phyloP scores from a whole-genome alignment of 2,888 invertebrate species.

The Lochmaea capreae region DNA sequence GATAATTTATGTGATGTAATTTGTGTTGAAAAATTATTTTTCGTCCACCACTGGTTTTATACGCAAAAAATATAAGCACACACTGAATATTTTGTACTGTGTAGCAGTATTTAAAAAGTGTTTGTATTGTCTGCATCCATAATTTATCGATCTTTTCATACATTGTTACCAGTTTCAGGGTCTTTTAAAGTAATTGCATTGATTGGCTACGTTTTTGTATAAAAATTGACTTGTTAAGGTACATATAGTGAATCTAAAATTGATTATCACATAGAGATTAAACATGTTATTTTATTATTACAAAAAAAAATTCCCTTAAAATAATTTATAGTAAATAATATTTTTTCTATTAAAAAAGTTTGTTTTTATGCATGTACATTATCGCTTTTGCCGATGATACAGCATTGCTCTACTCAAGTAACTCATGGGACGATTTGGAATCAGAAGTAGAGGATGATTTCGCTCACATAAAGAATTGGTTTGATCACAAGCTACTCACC shows the following conservation, averaged over 20 bases:
- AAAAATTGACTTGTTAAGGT: background rate
- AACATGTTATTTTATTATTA: background rate
- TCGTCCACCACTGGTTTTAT: background rate
- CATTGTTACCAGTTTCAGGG: background rate
- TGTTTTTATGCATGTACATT: no score
- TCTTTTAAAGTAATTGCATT: constrained; percentile 1
- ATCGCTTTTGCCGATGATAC: no score
- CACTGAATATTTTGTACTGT: background rate
- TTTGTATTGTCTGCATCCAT: constrained; percentile 20
- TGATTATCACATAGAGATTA: background rate
- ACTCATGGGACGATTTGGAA: no score
- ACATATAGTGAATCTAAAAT: background rate
- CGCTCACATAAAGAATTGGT: no score
- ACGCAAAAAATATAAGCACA: background rate
- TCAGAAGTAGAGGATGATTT: no score
- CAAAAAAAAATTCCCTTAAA: background rate
- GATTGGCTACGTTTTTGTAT: background rate
- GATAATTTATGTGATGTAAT: no score
- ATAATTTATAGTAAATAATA: no score
- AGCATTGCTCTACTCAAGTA: no score
- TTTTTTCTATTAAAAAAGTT: no score
- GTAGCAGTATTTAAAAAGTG: constrained; percentile 11
- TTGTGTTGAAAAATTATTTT: background rate
- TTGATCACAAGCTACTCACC: no score
- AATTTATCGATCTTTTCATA: constrained; percentile 13